phyloP scores from a whole-genome alignment of 2,888 invertebrate genomes.

The Callyntrura guangdongensis region DNA sequence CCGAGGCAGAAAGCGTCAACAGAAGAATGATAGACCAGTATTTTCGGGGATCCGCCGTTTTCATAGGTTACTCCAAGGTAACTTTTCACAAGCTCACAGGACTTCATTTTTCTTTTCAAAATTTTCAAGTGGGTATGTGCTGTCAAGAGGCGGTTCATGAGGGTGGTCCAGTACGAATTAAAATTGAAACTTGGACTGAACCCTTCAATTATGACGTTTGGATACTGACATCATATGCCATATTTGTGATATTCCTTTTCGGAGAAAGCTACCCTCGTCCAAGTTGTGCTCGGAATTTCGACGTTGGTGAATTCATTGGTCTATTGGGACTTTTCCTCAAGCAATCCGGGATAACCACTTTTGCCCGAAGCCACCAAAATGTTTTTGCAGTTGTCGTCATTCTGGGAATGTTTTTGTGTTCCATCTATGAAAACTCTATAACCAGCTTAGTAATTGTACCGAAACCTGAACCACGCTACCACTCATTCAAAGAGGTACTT shows the following conservation, averaged over 20 bases:
- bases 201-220: background rate
- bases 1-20: background rate
- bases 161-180: too few relatives aligned
- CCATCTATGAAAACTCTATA: background rate
- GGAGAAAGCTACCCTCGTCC: too few relatives aligned
- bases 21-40: background rate
- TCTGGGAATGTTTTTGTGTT: background rate
- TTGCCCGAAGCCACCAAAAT: background rate
- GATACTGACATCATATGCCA: background rate
- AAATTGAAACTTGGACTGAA: background rate
- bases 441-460: slow-evolving; percentile 13
- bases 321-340: background rate
- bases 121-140: background rate
- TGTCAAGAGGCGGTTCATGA: background rate
- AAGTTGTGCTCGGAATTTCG: background rate
- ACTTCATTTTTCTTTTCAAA: slow-evolving; percentile 7
- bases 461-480: background rate
- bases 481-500: background rate
- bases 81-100: background rate
- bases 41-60: background rate
- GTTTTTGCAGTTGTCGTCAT: background rate
- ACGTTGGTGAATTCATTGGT: background rate
- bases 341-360: background rate
- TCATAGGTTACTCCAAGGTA: background rate
- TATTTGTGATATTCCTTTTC: background rate